Conservation (phyloP, 2,888 invertebrate genomes). For the Clitarchus hookeri region DNA sequence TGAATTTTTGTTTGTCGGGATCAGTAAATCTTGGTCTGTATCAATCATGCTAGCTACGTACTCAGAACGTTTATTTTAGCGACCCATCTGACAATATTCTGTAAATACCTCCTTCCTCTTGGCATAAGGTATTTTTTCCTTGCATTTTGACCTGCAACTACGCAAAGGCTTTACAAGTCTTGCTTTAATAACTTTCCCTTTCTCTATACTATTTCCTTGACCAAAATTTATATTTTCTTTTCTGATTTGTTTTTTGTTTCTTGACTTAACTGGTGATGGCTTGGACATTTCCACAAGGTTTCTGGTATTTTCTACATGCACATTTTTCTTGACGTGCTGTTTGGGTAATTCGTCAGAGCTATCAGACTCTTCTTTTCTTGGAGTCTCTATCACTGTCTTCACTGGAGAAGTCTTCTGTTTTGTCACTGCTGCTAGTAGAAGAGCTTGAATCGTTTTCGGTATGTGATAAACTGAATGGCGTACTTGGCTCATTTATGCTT, state of each 20-base stretch:
- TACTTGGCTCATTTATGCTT: not conserved
- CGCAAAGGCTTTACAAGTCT: not conserved
- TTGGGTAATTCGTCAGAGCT: not conserved
- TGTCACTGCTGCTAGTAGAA: not conserved
- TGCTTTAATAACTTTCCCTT: not conserved
- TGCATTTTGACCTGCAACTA: not conserved
- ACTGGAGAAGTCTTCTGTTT: not conserved
- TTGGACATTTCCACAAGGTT: not conserved
- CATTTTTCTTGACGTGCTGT: not conserved
- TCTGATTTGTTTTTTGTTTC: not conserved
- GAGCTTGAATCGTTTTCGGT: not conserved
- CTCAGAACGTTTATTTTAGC: not conserved
- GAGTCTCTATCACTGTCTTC: not conserved
- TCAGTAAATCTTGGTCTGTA: not conserved
- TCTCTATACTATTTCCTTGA: not conserved
- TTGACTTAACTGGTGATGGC: not conserved
- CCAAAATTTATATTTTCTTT: not conserved
- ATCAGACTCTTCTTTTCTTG: constrained; percentile 10
- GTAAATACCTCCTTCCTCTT: not conserved
- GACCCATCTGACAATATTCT: not conserved
- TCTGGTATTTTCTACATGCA: not conserved
- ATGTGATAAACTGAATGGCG: not conserved
- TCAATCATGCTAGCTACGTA: not conserved
- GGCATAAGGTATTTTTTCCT: not conserved
- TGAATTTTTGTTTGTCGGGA: not conserved